Evolutionary conservation across 2,888 invertebrate species (phyloP).

Genomic region (Phytoseiulus persimilis): DNA sequence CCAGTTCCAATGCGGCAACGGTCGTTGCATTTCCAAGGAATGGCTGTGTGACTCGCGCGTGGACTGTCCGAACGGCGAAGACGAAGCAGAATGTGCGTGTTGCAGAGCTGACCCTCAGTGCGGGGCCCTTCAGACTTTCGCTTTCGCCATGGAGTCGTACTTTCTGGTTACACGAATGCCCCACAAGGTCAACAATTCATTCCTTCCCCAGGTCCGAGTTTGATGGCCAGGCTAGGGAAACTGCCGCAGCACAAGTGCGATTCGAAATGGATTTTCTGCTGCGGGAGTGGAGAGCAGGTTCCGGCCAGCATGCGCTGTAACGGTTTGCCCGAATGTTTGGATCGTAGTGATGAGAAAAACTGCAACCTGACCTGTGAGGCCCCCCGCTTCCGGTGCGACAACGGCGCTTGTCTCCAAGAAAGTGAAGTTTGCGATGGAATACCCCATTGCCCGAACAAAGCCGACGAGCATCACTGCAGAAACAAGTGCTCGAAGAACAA

Average conservation of each 20-base stretch:
- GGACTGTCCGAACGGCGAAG: constrained; percentile 36
- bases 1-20: constrained; percentile 29
- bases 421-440: constrained; percentile 9
- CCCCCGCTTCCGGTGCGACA: not conserved
- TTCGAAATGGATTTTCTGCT: not conserved
- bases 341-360: not conserved
- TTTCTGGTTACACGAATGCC: too few species aligned
- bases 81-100: not conserved
- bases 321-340: not conserved
- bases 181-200: too few species aligned
- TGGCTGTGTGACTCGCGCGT: constrained; percentile 38
- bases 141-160: too few species aligned
- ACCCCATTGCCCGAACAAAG: not conserved
- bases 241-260: not conserved
- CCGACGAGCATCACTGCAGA: constrained; percentile 10
- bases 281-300: not conserved
- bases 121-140: too few species aligned
- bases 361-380: not conserved
- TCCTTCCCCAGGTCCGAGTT: not conserved
- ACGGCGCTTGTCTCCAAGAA: not conserved
- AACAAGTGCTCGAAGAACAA: not conserved
- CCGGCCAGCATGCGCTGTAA: not conserved
- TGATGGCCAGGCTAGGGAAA: not conserved
- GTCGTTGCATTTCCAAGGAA: constrained; percentile 39
- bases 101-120: not conserved